These are phyloP conservation scores for Perodicticus potto DNA, from an alignment of 2,797 vertebrate genomes.

Conservation along the genomic window DNA sequence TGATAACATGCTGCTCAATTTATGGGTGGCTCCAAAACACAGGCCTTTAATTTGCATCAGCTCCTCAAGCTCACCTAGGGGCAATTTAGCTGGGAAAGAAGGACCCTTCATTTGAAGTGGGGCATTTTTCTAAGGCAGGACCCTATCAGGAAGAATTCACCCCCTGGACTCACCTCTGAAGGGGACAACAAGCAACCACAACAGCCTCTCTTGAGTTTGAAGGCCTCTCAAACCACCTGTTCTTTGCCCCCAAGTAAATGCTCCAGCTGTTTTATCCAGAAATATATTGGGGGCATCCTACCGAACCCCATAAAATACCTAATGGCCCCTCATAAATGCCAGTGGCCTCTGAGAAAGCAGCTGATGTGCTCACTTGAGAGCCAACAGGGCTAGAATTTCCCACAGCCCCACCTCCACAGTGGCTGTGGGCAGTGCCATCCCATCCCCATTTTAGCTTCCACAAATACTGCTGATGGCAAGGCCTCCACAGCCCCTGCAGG, in stretches of 20 bases:
- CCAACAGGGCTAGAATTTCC: background rate
- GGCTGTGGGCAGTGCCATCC: background rate
- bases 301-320: background rate
- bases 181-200: background rate
- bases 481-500: fast-evolving
- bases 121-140: background rate
- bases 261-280: background rate
- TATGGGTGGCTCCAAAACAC: background rate
- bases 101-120: background rate
- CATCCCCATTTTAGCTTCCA: background rate
- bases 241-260: fast-evolving
- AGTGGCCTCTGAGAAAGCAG: background rate
- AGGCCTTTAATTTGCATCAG: background rate
- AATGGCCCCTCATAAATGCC: background rate
- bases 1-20: background rate
- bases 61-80: background rate
- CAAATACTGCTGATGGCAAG: background rate
- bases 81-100: background rate
- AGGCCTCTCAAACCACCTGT: background rate
- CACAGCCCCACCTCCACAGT: fast-evolving
- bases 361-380: background rate
- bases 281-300: fast-evolving
- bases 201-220: background rate
- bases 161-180: background rate
- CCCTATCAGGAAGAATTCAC: background rate